Base-by-base conservation (phyloP, 2,888 invertebrate genomes). In the Rambutsinella grinnellia region DNA sequence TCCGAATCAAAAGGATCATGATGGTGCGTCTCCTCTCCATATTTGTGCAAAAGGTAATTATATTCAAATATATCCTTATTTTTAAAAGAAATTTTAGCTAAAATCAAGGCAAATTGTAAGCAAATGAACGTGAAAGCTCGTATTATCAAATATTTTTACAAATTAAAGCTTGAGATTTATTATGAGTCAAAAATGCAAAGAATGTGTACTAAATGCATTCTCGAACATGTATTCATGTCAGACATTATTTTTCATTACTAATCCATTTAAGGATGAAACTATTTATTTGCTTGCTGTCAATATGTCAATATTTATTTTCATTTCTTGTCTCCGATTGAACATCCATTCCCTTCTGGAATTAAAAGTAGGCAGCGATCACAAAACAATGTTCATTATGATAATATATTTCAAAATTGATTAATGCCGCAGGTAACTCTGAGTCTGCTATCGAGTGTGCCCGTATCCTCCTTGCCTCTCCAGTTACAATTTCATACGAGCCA, bases 1-100 rank as follows among this genome's bases (percentile, higher is more conserved):
- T 53, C 72, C 78, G 2, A 80, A 80, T 51, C 28, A 72, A 24
- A 72, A 68, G 67, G 78, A 80, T 66, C 54, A 57, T n/a, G 78
- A 80, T 27, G 80, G 78, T 46, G 26, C 60, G 19, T 51, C 76
- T 17, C 69, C 80, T 13, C 62, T 80, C 17, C 80, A 80, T 36
- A 72, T 80, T 51, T 76, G 63, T 56, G 70, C 71, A 24, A 62
- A 68, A 77, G 77, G 79, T 79, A 57, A 36, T n/a, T 53, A 36
- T 13, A 27, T 54, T 23, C 54, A 10, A 47, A 47, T 47, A 19
- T 19, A 47, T 47, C 19, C 56, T 19, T 27, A 2, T 27, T 28
- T 56, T 17, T 21, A 2, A 53, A 2, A n/a, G n/a, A n/a, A n/a
- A n/a, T n/a, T n/a, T n/a, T n/a, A n/a, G n/a, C n/a, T n/a, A n/a